Conservation (phyloP, 2,888 invertebrate genomes). For the Calephelis perditalis region DNA sequence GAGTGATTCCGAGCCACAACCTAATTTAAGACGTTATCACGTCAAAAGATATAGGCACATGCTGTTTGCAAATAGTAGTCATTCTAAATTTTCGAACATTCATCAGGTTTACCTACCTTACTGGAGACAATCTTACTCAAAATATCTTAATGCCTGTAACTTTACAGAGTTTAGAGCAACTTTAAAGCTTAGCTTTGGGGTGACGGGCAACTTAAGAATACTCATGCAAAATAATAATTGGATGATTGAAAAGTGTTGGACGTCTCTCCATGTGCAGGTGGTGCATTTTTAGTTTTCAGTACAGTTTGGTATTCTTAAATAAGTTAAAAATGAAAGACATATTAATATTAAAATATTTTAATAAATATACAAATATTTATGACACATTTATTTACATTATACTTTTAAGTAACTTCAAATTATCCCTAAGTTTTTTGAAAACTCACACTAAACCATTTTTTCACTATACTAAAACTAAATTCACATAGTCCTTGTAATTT, state of each 20-base stretch:
- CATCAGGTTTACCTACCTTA: too few species aligned
- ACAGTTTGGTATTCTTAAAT: too few species aligned
- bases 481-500: conserved; percentile 46
- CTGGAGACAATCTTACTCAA: too few species aligned
- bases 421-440: background rate
- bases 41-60: too few species aligned
- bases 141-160: background rate
- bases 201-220: background rate
- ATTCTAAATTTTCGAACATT: too few species aligned
- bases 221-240: background rate
- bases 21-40: too few species aligned
- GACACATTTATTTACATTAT: background rate
- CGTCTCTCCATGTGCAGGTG: too few species aligned
- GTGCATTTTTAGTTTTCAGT: too few species aligned
- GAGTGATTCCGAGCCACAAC: too few species aligned
- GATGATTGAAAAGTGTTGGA: background rate
- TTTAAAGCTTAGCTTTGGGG: conserved; percentile 1
- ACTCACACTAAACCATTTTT: background rate
- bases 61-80: too few species aligned
- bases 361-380: background rate
- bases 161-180: background rate
- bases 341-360: background rate
- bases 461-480: background rate
- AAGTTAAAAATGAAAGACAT: too few species aligned
- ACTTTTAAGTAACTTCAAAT: background rate